These are phyloP conservation scores for Halotydeus destructor DNA, from an alignment of 1,140 invertebrate genomes.

Conservation along the genomic window DNA sequence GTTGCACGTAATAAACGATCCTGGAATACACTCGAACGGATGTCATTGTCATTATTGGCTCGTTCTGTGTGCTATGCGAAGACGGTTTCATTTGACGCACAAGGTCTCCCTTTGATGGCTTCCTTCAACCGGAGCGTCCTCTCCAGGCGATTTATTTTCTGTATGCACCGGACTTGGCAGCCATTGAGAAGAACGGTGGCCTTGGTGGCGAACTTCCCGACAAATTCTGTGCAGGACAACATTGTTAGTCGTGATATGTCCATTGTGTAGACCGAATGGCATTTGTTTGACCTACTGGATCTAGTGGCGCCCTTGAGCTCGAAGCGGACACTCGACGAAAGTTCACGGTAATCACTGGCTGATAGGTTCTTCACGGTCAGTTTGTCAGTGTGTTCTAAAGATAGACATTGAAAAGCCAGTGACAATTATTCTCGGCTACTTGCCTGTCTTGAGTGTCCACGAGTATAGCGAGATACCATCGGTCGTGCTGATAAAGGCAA, in stretches of 20 bases:
- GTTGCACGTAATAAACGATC: no score
- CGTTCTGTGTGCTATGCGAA: not conserved
- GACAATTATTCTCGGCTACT: not conserved
- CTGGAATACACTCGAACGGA: no score
- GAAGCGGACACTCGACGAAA: slow-evolving; percentile 18
- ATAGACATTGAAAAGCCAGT: not conserved
- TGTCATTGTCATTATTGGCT: no score
- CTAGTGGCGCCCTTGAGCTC: slow-evolving; percentile 19
- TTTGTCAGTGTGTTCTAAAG: slow-evolving; percentile 10
- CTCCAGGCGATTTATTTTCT: not conserved
- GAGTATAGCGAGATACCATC: not conserved
- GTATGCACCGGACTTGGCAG: not conserved
- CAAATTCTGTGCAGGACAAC: not conserved
- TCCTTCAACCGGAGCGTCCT: not conserved
- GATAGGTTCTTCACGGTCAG: slow-evolving; percentile 19
- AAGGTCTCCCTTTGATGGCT: no score
- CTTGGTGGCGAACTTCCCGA: not conserved
- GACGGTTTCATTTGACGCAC: no score
- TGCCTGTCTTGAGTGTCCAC: slow-evolving; percentile 11
- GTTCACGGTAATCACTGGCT: slow-evolving; percentile 14
- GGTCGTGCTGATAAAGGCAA: not conserved
- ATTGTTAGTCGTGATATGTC: not conserved
- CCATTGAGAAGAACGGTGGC: not conserved
- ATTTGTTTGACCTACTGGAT: slow-evolving; percentile 16
- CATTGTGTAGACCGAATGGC: not conserved